These are phyloP conservation scores for Augochlora pura DNA, from an alignment of 1,140 invertebrate genomes.

Conservation along the genomic window DNA sequence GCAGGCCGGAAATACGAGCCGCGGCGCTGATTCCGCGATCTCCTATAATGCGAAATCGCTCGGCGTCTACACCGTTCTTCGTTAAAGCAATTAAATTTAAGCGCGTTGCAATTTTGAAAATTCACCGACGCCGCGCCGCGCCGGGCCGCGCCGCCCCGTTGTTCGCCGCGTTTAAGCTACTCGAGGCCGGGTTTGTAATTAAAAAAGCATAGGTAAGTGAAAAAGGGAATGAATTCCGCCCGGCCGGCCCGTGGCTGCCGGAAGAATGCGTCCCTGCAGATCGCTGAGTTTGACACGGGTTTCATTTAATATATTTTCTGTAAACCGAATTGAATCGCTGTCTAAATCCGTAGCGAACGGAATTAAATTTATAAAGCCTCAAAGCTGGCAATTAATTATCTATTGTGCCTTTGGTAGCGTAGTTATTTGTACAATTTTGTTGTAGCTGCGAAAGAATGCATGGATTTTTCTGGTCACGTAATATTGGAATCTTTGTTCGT, in stretches of 20 bases:
- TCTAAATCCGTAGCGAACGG: background rate
- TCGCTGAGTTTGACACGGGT: no score
- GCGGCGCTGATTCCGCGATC: no score
- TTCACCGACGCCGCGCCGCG: background rate
- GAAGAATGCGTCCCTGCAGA: no score
- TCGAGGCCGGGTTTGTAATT: background rate
- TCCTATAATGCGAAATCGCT: background rate
- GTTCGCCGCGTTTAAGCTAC: background rate
- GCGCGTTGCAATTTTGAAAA: conserved; percentile 24
- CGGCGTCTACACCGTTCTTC: background rate
- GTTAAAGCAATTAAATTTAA: conserved; percentile 21
- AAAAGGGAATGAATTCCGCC: background rate
- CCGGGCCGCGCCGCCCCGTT: no score
- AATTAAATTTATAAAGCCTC: background rate
- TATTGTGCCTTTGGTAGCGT: no score
- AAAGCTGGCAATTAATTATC: no score
- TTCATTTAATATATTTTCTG: no score
- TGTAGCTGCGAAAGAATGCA: no score
- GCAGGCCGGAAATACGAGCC: background rate
- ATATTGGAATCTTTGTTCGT: no score
- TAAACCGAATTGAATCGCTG: background rate
- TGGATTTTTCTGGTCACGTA: no score
- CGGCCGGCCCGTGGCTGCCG: no score
- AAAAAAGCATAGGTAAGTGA: background rate
- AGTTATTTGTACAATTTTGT: no score